Evolutionary conservation across 2,888 invertebrate genomes (phyloP), one percentile per base, ranked within the genome.

Genomic region (Leptopilina syphax): DNA sequence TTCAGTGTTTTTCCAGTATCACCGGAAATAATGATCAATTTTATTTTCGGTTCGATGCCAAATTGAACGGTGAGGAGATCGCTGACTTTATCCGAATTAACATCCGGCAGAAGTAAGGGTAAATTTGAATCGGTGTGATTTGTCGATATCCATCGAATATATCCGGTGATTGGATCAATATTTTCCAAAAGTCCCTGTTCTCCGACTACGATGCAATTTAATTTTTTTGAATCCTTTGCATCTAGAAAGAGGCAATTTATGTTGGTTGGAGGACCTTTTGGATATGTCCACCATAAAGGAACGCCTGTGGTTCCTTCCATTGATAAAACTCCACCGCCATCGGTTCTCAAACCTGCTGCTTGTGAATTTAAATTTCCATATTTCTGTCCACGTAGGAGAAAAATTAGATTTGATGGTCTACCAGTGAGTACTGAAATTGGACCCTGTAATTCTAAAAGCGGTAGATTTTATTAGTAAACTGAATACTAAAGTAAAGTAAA

Each of bases 191-290:
- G 92, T 0, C 96, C 96, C 83, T 94, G 94, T 54, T 95, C 94
- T 34, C 96, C 96, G 24, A 95, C 93, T 6, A 97, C 94, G 78
- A 97, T 93, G 85, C 97, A 97, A 87, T 97, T 96, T 12, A 95
- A 94, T 78, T 94, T 94, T 10, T 95, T 95, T 89, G 96, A 95
- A 77, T 92, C 93, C 90, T 96, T 95, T 0, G 95, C 94, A 92
- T 97, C 96, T 77, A 96, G 93, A 1, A 95, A 91, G 41, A 94
- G 93, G 88, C 97, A 97, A 88, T 96, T 95, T 54, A 97, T 95
- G 87, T 95, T 94, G 41, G 94, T 93, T 0, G 96, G 96, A 85
- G 95, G 94, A 86, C 94, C 94, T 65, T 93, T 93, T 88, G 96
- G 95, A 83, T 94, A 93, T 44, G 95, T 95, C 87, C 94, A 95